These are phyloP conservation scores for Mythimna lalbum DNA, from an alignment of 2,888 invertebrate genomes.

Conservation along the genomic window DNA sequence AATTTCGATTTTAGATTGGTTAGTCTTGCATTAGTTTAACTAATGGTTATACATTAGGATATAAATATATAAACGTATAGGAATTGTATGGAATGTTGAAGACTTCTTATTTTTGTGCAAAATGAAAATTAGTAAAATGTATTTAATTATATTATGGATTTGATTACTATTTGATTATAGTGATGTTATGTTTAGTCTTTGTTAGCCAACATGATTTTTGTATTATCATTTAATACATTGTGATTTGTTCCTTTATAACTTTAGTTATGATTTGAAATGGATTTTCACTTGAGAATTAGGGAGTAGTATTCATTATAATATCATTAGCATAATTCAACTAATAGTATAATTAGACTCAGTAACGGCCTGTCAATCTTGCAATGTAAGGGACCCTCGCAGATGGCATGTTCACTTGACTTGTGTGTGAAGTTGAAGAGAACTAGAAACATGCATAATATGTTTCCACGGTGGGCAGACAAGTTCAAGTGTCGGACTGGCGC, in stretches of 20 bases:
- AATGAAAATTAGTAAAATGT: conserved; percentile 76
- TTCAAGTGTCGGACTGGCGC: conserved; percentile 1
- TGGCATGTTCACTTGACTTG: conserved; percentile 16
- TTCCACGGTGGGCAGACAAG: conserved; percentile 4
- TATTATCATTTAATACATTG: conserved; percentile 77
- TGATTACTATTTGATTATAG: conserved; percentile 82
- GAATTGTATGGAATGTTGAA: conserved; percentile 81
- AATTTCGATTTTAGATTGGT: conserved; percentile 74
- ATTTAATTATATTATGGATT: conserved; percentile 79
- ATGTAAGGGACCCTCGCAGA: conserved; percentile 5
- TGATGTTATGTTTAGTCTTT: conserved; percentile 85
- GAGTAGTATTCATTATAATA: conserved; percentile 67
- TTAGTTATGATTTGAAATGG: conserved; percentile 78
- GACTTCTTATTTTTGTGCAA: conserved; percentile 82
- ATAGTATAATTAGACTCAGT: conserved; percentile 56
- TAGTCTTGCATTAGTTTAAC: conserved; percentile 82
- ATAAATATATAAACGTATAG: conserved; percentile 72
- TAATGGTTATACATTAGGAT: conserved; percentile 79
- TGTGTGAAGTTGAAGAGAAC: conserved; percentile 13
- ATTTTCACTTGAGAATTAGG: conserved; percentile 71
- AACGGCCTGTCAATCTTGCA: conserved; percentile 28
- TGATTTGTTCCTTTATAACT: conserved; percentile 86
- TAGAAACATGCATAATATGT: conserved; percentile 33
- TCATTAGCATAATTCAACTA: conserved; percentile 64
- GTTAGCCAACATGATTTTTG: conserved; percentile 79